Evolutionary conservation across 2,888 invertebrate species (phyloP), one percentile per base, ranked within the genome.

Genomic region (Drosophila mulleri): DNA sequence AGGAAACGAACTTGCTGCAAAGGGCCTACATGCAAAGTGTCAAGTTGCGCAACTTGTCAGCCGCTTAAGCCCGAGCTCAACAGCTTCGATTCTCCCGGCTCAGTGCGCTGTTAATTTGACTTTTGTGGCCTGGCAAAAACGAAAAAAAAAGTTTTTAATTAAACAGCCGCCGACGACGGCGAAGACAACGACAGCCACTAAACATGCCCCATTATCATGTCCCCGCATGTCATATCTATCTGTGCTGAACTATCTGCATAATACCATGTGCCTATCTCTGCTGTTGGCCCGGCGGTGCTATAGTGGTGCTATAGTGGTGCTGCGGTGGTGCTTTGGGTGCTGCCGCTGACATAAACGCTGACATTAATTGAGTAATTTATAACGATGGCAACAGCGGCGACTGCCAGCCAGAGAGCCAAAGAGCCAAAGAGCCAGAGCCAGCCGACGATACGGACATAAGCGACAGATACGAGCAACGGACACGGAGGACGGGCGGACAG

Each of bases 301-400:
- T 7, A 7, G 26, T 23, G 35, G 37, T 52, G 63, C 59, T 44
- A 35, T 50, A 52, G 58, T 42, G 18, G 44, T 44, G 41, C 41
- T 41, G 41, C 44, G 58, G 60, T 66, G 76, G 63, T 82, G 75
- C 70, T 67, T 78, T 75, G 83, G 86, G 72, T 82, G 88, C 85
- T 76, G 65, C 72, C 88, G 85, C 90, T 86, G 90, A 86, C 86
- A 86, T 86, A 86, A 86, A 91, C 87, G 82, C 86, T 91, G 91
- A 88, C 91, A 90, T 92, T 91, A 92, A 91, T 92, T 91, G 92
- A 91, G 91, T 91, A 91, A 92, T 91, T 92, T 91, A 92, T 87
- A 90, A 91, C 87, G 90, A 89, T 89, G 91, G 72, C 73, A 67
- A 58, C 59, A 52, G 57, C 68, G 64, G 71, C 78, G 37, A 41